Evolutionary conservation across 2,113 vertebrate genomes (phyloP).

Genomic region (Falco punctatus): DNA sequence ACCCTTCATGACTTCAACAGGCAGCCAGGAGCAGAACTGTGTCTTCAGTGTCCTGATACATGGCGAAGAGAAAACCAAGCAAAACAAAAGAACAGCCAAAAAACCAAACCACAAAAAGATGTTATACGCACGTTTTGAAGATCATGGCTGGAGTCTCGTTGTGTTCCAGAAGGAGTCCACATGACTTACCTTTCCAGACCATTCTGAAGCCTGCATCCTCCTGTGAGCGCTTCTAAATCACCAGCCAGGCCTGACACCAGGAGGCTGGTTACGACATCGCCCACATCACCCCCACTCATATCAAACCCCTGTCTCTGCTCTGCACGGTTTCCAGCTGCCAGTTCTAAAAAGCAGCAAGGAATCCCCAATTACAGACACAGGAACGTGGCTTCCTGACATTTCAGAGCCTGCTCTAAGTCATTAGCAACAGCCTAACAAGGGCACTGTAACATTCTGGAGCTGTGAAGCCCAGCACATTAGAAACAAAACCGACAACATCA

Average conservation of each 20-base stretch:
- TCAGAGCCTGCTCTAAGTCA: neutral
- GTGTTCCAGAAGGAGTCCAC: neutral
- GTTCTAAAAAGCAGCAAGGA: constrained; percentile 9
- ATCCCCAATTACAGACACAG: neutral
- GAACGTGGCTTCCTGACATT: neutral
- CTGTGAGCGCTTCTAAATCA: neutral
- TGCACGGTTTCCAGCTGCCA: neutral
- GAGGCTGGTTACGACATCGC: neutral
- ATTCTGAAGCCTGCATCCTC: neutral
- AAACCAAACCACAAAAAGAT: neutral
- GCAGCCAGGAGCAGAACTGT: neutral
- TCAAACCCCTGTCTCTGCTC: neutral
- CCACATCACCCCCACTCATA: neutral
- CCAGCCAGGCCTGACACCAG: neutral
- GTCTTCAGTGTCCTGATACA: neutral
- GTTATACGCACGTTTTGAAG: constrained; percentile 62
- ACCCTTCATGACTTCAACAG: neutral
- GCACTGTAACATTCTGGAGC: neutral
- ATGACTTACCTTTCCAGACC: constrained; percentile 72
- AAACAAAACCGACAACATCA: neutral
- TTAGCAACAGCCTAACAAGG: neutral
- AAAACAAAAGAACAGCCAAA: neutral
- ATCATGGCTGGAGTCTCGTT: neutral
- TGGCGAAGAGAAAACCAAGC: neutral
- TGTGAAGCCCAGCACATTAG: neutral